Evolutionary conservation across 2,113 vertebrate genomes (phyloP).

Genomic region (Pimephales promelas): DNA sequence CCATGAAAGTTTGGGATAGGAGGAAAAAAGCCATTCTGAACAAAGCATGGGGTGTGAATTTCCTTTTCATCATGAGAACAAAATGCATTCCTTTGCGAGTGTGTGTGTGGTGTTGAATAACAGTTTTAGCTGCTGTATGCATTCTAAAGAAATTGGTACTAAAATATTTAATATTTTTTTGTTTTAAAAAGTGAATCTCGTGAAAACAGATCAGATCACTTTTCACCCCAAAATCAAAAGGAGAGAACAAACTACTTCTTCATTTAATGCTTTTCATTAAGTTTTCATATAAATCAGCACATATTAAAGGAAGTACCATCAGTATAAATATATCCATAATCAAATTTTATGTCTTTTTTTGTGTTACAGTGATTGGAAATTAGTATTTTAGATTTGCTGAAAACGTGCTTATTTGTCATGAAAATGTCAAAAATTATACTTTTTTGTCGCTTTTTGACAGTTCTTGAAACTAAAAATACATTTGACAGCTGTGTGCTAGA

Average conservation of each 20-base stretch:
- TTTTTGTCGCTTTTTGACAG: too few species aligned
- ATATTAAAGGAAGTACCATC: not conserved
- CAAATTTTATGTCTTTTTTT: not conserved
- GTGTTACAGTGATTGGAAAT: not conserved
- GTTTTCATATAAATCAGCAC: not conserved
- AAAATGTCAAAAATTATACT: not conserved
- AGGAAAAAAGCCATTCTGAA: constrained; percentile 57
- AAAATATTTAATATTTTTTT: not conserved
- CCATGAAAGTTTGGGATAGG: constrained; percentile 48
- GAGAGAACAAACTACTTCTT: not conserved
- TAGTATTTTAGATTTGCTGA: not conserved
- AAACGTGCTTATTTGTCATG: not conserved
- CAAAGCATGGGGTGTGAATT: constrained; percentile 59
- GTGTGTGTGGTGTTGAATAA: not conserved
- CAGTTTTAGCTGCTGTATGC: constrained; percentile 1
- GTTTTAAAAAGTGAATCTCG: too few species aligned
- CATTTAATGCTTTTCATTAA: too few species aligned
- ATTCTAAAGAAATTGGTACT: not conserved
- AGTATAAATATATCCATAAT: not conserved
- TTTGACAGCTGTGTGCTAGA: not conserved
- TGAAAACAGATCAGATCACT: too few species aligned
- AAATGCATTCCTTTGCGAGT: constrained; percentile 2
- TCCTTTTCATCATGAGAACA: constrained; percentile 61
- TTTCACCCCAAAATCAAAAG: not conserved
- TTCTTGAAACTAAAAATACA: not conserved